A percentile compares a stretch with the other conserved stretches of the same genome.
These are phyloP conservation scores for Neolamprologus caudopunctatus DNA, from an alignment of 2,113 vertebrate genomes.

Conservation along the genomic window DNA sequence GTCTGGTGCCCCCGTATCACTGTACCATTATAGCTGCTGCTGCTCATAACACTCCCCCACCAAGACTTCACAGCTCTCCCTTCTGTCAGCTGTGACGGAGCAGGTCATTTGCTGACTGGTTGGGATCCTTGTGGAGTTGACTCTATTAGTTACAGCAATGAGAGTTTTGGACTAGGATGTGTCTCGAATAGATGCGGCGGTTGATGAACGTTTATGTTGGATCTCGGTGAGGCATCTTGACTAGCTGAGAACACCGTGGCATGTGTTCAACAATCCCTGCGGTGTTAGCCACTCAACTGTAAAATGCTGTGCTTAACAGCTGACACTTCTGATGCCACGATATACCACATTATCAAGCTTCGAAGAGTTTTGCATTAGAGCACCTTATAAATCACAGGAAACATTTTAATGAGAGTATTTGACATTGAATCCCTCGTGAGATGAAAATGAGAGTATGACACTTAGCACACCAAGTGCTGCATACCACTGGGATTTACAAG, in stretches of 20 bases:
- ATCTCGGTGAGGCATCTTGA: constrained; percentile 5
- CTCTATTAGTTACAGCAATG: constrained; percentile 44
- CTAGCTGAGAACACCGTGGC: neutral
- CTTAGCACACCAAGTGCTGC: neutral
- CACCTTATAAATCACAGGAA: neutral
- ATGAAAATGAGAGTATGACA: neutral
- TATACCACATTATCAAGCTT: neutral
- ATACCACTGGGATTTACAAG: constrained; percentile 4
- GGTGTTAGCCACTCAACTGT: neutral
- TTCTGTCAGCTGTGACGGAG: constrained; percentile 13
- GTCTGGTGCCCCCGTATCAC: neutral
- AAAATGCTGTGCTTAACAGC: constrained; percentile 4
- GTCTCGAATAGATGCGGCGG: constrained; percentile 11
- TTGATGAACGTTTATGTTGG: neutral
- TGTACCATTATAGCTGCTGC: constrained; percentile 22
- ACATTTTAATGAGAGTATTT: neutral
- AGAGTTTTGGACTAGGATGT: constrained; percentile 12
- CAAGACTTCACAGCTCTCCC: neutral
- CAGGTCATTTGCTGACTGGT: constrained; percentile 35
- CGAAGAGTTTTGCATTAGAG: neutral
- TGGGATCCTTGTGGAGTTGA: constrained; percentile 15
- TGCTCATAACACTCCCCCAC: neutral
- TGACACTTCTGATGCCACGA: neutral
- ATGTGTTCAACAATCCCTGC: neutral
- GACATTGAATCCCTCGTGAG: neutral